Base-by-base conservation (phyloP, 2,113 vertebrate genomes). In the Microcebus tavaratra region DNA sequence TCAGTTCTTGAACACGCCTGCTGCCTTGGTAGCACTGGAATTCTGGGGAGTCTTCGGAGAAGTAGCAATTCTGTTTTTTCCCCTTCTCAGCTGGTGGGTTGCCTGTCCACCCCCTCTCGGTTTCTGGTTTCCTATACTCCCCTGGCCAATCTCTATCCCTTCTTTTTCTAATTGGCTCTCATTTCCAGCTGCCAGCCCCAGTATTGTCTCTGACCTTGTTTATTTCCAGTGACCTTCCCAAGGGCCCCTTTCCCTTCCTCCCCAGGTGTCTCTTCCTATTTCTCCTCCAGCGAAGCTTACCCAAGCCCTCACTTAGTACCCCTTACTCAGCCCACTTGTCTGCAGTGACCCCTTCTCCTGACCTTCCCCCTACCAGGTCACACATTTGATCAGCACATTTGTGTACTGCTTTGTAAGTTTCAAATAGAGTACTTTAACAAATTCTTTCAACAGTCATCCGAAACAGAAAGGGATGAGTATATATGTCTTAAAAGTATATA, bases 21-120 rank as follows among this genome's bases (percentile, higher is more conserved):
- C 25, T 90, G 73, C 68, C 20, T 2, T 25, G 53, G 55, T n/a
- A 27, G 55, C 25, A 4, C 79, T 72, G 53, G 82, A 31, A 63
- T 14, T 39, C 63, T 50, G n/a, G 25, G 36, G 31, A 67, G 5
- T 76, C 72, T 63, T 75, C 59, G 10, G 18, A 50, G 39, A 70
- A 36, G 11, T 0, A 0, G 34, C 31, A 0, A 45, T 36, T 25
- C 8, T 65, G 18, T 2, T 27, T 21, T 50, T 67, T 55, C 18
- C 39, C 88, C 45, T 83, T 53, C 65, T 91, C 59, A 2, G 29
- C 39, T 25, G 72, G 61, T 55, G 39, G 42, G 27, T 55, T n/a
- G 21, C 25, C 88, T 72, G 29, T 0, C 4, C 65, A 31, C 48
- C 4, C 11, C 11, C 3, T 10, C 4, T 6, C 7, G 0, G 2